phyloP scores from a whole-genome alignment of 2,888 invertebrate species.

The Xestobium rufovillosum region DNA sequence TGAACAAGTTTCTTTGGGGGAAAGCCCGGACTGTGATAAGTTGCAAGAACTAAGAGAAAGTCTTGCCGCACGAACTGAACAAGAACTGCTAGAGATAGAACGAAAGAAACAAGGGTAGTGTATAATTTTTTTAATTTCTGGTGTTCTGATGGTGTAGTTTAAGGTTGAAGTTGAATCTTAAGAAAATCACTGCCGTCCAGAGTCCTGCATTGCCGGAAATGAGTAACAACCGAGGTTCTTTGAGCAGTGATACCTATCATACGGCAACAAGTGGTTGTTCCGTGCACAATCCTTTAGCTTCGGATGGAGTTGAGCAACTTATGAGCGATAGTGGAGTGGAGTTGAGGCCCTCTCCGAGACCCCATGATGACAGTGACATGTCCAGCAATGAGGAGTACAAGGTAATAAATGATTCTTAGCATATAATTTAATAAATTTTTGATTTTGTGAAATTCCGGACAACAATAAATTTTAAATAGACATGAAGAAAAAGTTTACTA shows the following conservation, averaged over 20 bases:
- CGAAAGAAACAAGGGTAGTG: slow-evolving; percentile 46
- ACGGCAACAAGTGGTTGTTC: slow-evolving; percentile 54
- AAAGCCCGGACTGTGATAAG: slow-evolving; percentile 26
- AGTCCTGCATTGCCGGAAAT: slow-evolving; percentile 34
- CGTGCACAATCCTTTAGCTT: slow-evolving; percentile 12
- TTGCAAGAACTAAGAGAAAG: slow-evolving; percentile 38
- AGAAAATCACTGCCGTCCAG: slow-evolving; percentile 42
- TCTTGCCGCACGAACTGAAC: slow-evolving; percentile 44
- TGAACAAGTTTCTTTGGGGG: slow-evolving; percentile 45
- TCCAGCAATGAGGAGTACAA: slow-evolving; percentile 55
- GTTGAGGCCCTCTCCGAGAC: slow-evolving; percentile 33
- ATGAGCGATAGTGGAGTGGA: slow-evolving; percentile 53
- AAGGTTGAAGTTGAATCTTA: slow-evolving; percentile 63
- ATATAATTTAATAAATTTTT: too few species aligned
- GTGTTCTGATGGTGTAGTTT: slow-evolving; percentile 16
- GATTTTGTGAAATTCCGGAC: too few species aligned
- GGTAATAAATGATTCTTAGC: slow-evolving; percentile 32
- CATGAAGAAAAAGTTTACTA: too few species aligned
- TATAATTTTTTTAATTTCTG: background rate
- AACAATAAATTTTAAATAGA: too few species aligned
- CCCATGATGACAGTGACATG: slow-evolving; percentile 52
- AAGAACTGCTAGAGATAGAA: slow-evolving; percentile 47
- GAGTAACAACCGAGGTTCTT: slow-evolving; percentile 35
- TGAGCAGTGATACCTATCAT: slow-evolving; percentile 64
- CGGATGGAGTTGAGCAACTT: slow-evolving; percentile 27